Evolutionary conservation across 2,113 vertebrate genomes (phyloP), one percentile per base, ranked within the genome.

Genomic region (Rhea pennata): DNA sequence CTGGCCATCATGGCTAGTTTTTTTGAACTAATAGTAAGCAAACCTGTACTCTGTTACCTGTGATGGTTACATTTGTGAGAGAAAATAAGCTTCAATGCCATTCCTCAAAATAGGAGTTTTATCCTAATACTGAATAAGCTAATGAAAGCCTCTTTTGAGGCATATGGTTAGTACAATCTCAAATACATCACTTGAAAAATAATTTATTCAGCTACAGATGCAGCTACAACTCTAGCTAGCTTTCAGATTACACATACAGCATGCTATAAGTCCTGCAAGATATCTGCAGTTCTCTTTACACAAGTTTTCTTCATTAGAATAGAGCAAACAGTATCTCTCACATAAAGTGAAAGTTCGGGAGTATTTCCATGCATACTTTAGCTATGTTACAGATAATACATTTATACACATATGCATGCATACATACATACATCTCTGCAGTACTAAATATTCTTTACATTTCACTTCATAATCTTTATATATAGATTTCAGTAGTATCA

Each of bases 71-170:
- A 2, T 72, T 89, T 92, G n/a, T 78, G 51, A 90, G 59, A 83
- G 86, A 56, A 81, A 61, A 29, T 46, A 3, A 64, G 73, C 46
- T 53, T 73, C 48, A 80, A 26, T 62, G 62, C 64, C 46, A 9
- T 75, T 84, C 44, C 91, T 84, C 77, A 95, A 93, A 95, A 88
- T 89, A 92, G 88, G 56, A 59, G 33, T 56, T 92, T 53, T 69
- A 88, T 81, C 70, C 21, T 96, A 95, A 97, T 97, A 86, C 90
- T 50, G 39, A 94, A 77, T 95, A 94, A 96, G 74, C 66, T 93
- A 95, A 96, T 84, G 87, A 95, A 96, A 97, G 92, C 94, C n/a
- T 92, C 95, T 96, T 95, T 87, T 72, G 74, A 90, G 51, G 59
- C 71, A 42, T 79, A 90, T 56, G 83, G 62, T 81, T 79, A 44